Percentiles rank a stretch among this genome's conserved stretches.
phyloP scores from a whole-genome alignment of 2,888 invertebrate species.

The Salpingus planirostris region DNA sequence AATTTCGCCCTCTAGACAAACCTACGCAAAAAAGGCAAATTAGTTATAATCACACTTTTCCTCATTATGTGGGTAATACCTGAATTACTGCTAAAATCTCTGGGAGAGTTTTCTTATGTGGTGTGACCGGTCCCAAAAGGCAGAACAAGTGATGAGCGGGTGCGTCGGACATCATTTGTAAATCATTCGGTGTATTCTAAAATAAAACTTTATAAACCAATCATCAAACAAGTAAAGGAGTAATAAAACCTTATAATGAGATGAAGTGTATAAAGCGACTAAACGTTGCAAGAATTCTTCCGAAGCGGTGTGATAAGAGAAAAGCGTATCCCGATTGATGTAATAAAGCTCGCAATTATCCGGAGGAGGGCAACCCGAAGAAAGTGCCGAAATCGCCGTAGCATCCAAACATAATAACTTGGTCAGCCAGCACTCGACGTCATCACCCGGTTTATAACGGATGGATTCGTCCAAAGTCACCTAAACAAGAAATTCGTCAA shows the following conservation, averaged over 20 bases:
- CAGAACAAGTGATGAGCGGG: constrained; percentile 97
- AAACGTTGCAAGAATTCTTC: constrained; percentile 87
- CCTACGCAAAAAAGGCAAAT: too few relatives aligned
- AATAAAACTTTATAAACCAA: constrained; percentile 16
- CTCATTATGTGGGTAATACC: too few relatives aligned
- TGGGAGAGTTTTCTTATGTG: constrained; percentile 64
- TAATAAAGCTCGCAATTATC: constrained; percentile 82
- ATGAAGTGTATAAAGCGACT: constrained; percentile 90
- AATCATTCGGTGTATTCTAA: constrained; percentile 94
- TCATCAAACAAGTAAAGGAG: too few relatives aligned
- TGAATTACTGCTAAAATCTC: constrained; percentile 92
- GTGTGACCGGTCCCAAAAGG: constrained; percentile 76
- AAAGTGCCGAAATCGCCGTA: constrained; percentile 54
- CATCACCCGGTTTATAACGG: constrained; percentile 79
- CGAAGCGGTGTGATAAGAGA: constrained; percentile 91
- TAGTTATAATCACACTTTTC: too few relatives aligned
- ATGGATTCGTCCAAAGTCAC: constrained; percentile 89
- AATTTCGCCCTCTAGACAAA: constrained; percentile 67
- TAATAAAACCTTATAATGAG: constrained; percentile 99
- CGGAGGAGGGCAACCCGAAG: constrained; percentile 82
- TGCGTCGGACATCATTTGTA: constrained; percentile 97
- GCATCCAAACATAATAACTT: constrained; percentile 86
- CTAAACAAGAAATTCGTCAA: too few relatives aligned
- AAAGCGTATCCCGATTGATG: constrained; percentile 85
- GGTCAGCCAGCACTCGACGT: constrained; percentile 86